These are phyloP conservation scores for Drosophila yakuba DNA, from an alignment of 1,140 invertebrate genomes.

Conservation along the genomic window DNA sequence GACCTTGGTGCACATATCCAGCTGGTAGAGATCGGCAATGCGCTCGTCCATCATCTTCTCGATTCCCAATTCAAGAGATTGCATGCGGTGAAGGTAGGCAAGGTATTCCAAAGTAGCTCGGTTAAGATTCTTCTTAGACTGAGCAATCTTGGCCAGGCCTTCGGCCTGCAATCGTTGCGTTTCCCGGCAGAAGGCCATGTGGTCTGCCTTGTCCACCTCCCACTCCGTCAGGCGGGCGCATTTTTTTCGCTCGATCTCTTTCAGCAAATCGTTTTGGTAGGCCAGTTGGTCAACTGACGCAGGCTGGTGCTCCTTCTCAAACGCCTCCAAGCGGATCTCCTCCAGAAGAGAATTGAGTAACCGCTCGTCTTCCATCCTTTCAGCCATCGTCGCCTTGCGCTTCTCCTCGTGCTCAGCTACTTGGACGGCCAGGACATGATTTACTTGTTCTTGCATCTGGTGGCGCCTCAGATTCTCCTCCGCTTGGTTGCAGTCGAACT, in stretches of 20 bases:
- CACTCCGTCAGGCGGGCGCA: constrained; percentile 35
- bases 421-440: constrained; percentile 53
- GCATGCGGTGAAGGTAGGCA: constrained; percentile 63
- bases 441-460: constrained; percentile 43
- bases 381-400: constrained; percentile 23
- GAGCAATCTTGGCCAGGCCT: constrained; percentile 27
- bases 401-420: constrained; percentile 54
- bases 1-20: constrained; percentile 72
- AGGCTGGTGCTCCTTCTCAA: constrained; percentile 40
- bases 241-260: constrained; percentile 53
- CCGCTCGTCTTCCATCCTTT: constrained; percentile 48
- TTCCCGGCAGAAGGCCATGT: constrained; percentile 56
- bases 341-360: constrained; percentile 52
- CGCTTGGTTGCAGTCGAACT: constrained; percentile 44
- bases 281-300: constrained; percentile 7
- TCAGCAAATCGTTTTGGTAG: constrained; percentile 65
- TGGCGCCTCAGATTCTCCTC: constrained; percentile 43
- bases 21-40: constrained; percentile 63
- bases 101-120: constrained; percentile 72
- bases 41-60: constrained; percentile 69
- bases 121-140: constrained; percentile 46
- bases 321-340: constrained; percentile 71
- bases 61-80: constrained; percentile 61
- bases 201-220: constrained; percentile 53
- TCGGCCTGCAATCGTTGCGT: constrained; percentile 58